Percentiles rank a stretch among this genome's conserved stretches.
Conservation (phyloP, 2,113 vertebrate genomes). For the Paralichthys olivaceus region DNA sequence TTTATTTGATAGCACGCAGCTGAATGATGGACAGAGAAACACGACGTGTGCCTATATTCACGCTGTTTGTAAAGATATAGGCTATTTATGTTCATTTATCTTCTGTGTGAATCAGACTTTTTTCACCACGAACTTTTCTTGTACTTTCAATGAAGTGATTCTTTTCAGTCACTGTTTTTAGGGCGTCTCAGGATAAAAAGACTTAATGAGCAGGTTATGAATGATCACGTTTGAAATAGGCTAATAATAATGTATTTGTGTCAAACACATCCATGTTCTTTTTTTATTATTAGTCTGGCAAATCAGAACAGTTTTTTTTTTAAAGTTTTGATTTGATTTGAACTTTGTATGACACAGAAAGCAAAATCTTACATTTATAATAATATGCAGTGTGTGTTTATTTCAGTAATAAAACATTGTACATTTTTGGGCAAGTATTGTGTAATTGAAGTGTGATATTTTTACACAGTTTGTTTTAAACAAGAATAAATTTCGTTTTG, state of each 20-base stretch:
- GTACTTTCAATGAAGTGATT: conserved; percentile 70
- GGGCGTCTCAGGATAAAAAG: conserved; percentile 83
- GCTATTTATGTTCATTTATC: conserved; percentile 82
- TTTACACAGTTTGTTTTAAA: conserved; percentile 92
- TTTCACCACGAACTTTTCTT: conserved; percentile 55
- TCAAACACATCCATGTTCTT: conserved; percentile 78
- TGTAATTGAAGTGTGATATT: conserved; percentile 95
- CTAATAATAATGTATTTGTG: conserved; percentile 76
- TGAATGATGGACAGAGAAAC: conserved; percentile 78
- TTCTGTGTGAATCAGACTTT: conserved; percentile 74
- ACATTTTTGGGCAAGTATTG: conserved; percentile 90
- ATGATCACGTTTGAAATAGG: conserved; percentile 77
- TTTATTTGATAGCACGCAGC: conserved; percentile 79
- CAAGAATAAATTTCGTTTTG: conserved; percentile 85
- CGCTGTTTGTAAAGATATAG: conserved; percentile 74
- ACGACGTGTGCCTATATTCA: conserved; percentile 82
- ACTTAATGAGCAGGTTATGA: conserved; percentile 73
- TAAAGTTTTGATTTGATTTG: conserved; percentile 91
- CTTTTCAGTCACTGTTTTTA: conserved; percentile 71
- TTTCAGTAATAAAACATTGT: conserved; percentile 92
- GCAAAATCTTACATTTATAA: conserved; percentile 79
- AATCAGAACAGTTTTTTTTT: conserved; percentile 69
- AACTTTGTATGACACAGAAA: conserved; percentile 88
- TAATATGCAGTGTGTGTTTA: conserved; percentile 89
- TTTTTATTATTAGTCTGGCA: conserved; percentile 76